Evolutionary conservation across 2,113 vertebrate genomes (phyloP), one percentile per base, ranked within the genome.

Genomic region (Serinus canaria): DNA sequence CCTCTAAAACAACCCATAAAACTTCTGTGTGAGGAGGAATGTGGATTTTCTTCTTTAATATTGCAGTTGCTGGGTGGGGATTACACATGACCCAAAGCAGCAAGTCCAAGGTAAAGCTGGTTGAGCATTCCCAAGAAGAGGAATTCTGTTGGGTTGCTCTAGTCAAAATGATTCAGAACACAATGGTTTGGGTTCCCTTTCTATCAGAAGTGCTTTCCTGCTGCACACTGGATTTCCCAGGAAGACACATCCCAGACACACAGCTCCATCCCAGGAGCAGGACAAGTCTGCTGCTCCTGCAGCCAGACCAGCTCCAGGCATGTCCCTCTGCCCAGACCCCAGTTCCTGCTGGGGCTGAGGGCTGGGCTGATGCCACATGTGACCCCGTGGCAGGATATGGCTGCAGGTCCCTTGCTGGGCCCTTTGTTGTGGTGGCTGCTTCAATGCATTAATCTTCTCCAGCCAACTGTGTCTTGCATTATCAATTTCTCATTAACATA

Each of bases 401-500:
- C 56, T 68, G 76, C 68, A 63, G 27, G 41, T 17, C 41, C 27
- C 80, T 87, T 27, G 68, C 85, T 75, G 76, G 72, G 70, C 78
- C 49, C 90, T 96, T 94, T 93, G 66, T 87, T 89, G 69, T 79
- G 62, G 72, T 58, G 19, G 43, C 58, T 82, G 59, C 35, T 94
- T 72, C 66, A 78, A 69, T 62, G 50, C 76, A 47, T 90, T 93
- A 30, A 96, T 94, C 93, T 93, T 72, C 85, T 95, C 72, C 82
- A 94, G 93, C 66, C 84, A 76, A 94, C 89, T 78, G 86, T 72
- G 72, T 33, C 72, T 83, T 35, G 80, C 68, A 87, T 94, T 96
- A 92, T 89, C 92, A 89, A 50, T 84, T 69, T 87, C 89, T 69
- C 92, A 91, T 95, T 90, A 94, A 83, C 44, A 87, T 63, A 86